phyloP scores from a whole-genome alignment of 2,888 invertebrate species.

The Diachrysia chrysitis region DNA sequence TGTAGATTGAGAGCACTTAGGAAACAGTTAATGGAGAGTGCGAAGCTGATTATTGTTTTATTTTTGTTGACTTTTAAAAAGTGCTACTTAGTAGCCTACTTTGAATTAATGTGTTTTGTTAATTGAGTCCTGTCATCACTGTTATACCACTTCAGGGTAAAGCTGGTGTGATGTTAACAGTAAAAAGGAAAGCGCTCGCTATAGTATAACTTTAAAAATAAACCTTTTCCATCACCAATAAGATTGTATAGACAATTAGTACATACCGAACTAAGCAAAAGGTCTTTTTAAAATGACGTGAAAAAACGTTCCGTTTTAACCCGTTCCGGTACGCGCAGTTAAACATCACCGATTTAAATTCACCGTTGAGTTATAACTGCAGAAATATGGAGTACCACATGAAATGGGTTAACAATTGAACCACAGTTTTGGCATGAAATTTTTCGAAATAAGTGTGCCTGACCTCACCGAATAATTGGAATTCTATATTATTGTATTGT shows the following conservation, averaged over 20 bases:
- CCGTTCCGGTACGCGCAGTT: slow-evolving; percentile 25
- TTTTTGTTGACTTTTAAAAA: too few species aligned
- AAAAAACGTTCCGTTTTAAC: slow-evolving; percentile 5
- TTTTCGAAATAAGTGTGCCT: slow-evolving; percentile 44
- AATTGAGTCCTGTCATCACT: too few species aligned
- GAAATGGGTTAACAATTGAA: slow-evolving; percentile 58
- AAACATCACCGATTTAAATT: slow-evolving; percentile 45
- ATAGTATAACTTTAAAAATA: too few species aligned
- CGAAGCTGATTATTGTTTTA: too few species aligned
- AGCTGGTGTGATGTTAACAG: too few species aligned
- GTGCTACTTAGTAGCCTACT: too few species aligned
- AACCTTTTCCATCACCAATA: too few species aligned
- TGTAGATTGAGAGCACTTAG: not conserved
- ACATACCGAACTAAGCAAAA: not conserved
- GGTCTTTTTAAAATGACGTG: not conserved
- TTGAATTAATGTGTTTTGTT: too few species aligned
- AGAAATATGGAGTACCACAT: slow-evolving; percentile 44
- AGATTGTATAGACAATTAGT: too few species aligned
- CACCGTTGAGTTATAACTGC: slow-evolving; percentile 34
- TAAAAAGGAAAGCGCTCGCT: too few species aligned
- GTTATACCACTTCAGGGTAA: too few species aligned
- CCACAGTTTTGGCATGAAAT: slow-evolving; percentile 42
- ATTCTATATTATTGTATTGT: slow-evolving; percentile 17
- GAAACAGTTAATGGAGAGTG: too few species aligned
- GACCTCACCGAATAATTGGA: slow-evolving; percentile 37